Percentiles rank a stretch among this genome's conserved stretches.
These are phyloP conservation scores for Rhincodon typus DNA, from an alignment of 2,797 vertebrate genomes.

Conservation along the genomic window DNA sequence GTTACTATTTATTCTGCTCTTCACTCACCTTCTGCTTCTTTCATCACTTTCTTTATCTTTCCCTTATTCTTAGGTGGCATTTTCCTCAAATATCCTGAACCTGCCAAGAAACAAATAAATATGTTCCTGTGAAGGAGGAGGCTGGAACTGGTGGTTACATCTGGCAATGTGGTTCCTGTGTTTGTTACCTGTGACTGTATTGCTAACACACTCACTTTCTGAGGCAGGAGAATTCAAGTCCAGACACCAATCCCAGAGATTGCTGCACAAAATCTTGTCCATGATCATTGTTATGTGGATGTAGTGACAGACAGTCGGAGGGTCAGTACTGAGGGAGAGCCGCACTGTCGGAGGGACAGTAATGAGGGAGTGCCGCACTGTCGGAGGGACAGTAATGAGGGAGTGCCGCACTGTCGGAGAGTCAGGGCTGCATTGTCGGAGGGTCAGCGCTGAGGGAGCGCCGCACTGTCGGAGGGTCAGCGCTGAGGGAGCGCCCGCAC, in stretches of 20 bases:
- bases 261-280: not conserved
- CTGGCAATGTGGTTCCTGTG: not conserved
- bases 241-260: not conserved
- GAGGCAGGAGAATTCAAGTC: not conserved
- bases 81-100: constrained; percentile 28
- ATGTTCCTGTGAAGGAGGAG: not conserved
- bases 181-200: not conserved
- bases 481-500: too few species aligned
- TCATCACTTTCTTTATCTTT: constrained; percentile 52
- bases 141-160: not conserved
- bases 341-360: too few species aligned
- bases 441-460: too few species aligned
- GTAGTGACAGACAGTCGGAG: too few species aligned
- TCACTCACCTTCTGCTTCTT: constrained; percentile 49
- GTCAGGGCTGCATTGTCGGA: too few species aligned
- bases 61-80: constrained; percentile 61
- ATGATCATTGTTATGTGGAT: too few species aligned
- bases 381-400: too few species aligned
- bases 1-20: not conserved
- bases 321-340: too few species aligned
- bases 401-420: too few species aligned
- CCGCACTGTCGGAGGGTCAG: too few species aligned
- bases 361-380: too few species aligned
- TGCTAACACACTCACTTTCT: not conserved
- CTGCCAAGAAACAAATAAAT: not conserved